Base-by-base conservation (phyloP, 2,797 vertebrate species). In the Lindbergichthys nudifrons region DNA sequence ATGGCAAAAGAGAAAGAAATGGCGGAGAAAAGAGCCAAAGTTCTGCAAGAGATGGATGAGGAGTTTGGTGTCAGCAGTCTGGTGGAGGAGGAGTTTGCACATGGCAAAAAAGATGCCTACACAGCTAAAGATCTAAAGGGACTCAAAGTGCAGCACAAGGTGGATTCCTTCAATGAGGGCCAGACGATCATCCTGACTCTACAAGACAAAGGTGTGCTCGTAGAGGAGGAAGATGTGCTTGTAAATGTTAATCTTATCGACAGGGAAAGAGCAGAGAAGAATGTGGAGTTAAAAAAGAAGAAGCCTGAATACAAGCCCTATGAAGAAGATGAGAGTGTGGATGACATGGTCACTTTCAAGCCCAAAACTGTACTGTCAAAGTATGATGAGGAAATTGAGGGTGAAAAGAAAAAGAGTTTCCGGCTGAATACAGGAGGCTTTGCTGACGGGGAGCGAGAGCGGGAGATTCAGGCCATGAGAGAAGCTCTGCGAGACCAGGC, bases 371-470 rank as follows among this genome's bases (percentile, higher is more conserved):
- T 98, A 11, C 93, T 98, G 67, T 93, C 96, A 32, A 98, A 98
- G 84, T 98, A 98, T 0, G 97, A 98, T 0, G 97, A 97, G 79
- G 97, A 98, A 87, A 96, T 98, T 0, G 96, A 98, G 0, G 97
- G 97, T 0, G 96, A 97, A 81, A 96, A 96, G 90, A 97, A 96
- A 30, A 96, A 95, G 67, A 95, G 96, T 9, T 98, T 98, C 90
- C 92, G 95, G 1, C 70, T 98, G 73, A 95, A 90, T 10, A 73
- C 94, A 0, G 95, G 96, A 0, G 97, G 97, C 48, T 88, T 83
- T 4, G 96, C 95, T 0, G 95, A 96, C 0, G 96, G 96, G 0
- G 92, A 95, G 1, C 90, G 96, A 70, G 97, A 97, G 61, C 91
- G 95, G 0, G 97, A 97, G 84, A 90, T 97, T 12, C 95, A 96